Percentiles rank a stretch among this genome's conserved stretches.
Evolutionary conservation across 2,113 vertebrate species (phyloP).

Genomic region (Psophia crepitans): DNA sequence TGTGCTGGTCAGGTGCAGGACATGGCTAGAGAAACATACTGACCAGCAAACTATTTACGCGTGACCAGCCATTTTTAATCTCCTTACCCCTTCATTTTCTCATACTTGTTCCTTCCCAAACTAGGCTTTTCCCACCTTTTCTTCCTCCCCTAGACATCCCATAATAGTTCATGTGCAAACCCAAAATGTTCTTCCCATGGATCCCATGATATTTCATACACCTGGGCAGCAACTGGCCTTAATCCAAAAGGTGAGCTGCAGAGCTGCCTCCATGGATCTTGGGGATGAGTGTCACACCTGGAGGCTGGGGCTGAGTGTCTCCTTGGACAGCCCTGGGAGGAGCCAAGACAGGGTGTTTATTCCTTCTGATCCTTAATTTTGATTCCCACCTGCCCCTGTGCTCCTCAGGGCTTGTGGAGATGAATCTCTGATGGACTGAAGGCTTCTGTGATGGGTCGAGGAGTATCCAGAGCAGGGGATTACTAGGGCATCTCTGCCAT

Average conservation of each 20-base stretch:
- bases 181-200: not conserved
- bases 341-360: not conserved
- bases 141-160: not conserved
- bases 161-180: not conserved
- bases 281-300: not conserved
- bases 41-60: not conserved
- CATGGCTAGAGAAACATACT: not conserved
- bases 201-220: not conserved
- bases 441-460: not conserved
- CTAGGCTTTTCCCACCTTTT: not conserved
- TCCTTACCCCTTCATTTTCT: not conserved
- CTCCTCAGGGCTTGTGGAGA: not conserved
- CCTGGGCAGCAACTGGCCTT: not conserved
- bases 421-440: not conserved
- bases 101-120: not conserved
- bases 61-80: not conserved
- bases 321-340: not conserved
- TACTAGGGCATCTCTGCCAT: not conserved
- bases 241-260: not conserved
- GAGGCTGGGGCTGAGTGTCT: not conserved
- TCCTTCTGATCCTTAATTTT: not conserved
- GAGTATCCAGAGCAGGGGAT: not conserved
- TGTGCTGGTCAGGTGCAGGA: not conserved
- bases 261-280: not conserved
- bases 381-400: not conserved